Evolutionary conservation across 30 jellyfish, hydroid and myxozoan species (phyloP).

Genomic region (Pseudorhiza aurosa): DNA sequence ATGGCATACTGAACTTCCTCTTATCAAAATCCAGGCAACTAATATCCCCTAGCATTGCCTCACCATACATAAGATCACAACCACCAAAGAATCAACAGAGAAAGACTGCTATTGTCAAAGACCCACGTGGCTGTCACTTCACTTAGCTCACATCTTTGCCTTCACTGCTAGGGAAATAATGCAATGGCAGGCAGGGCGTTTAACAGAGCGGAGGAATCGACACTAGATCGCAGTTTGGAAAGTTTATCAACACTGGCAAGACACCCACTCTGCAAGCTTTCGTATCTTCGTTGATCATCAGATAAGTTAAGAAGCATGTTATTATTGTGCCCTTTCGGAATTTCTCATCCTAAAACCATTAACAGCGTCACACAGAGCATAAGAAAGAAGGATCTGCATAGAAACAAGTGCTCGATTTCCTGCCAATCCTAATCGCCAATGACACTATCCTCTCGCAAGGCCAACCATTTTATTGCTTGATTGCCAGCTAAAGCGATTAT

Average conservation of each 20-base stretch:
- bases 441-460: slow-evolving; percentile 42
- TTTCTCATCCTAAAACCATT: slow-evolving; percentile 39
- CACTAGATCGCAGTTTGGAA: not conserved
- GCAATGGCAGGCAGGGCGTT: too few relatives aligned
- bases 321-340: slow-evolving; percentile 7
- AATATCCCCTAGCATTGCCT: too few relatives aligned
- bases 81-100: too few relatives aligned
- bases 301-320: not conserved
- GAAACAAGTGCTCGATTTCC: slow-evolving; percentile 51
- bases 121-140: too few relatives aligned
- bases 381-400: slow-evolving; percentile 31
- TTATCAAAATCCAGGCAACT: too few relatives aligned
- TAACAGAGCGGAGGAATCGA: too few relatives aligned
- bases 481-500: slow-evolving; percentile 55
- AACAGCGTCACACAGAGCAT: slow-evolving; percentile 28
- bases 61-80: too few relatives aligned
- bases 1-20: too few relatives aligned
- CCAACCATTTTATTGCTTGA: slow-evolving; percentile 47
- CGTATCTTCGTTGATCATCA: not conserved
- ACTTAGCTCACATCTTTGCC: too few relatives aligned
- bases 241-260: not conserved
- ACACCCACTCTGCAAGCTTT: not conserved
- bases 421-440: slow-evolving; percentile 41
- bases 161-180: too few relatives aligned
- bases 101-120: too few relatives aligned